These are phyloP conservation scores for Arbacia lixula DNA, from an alignment of 53 echinoderm and acorn worm genomes.

Conservation along the genomic window DNA sequence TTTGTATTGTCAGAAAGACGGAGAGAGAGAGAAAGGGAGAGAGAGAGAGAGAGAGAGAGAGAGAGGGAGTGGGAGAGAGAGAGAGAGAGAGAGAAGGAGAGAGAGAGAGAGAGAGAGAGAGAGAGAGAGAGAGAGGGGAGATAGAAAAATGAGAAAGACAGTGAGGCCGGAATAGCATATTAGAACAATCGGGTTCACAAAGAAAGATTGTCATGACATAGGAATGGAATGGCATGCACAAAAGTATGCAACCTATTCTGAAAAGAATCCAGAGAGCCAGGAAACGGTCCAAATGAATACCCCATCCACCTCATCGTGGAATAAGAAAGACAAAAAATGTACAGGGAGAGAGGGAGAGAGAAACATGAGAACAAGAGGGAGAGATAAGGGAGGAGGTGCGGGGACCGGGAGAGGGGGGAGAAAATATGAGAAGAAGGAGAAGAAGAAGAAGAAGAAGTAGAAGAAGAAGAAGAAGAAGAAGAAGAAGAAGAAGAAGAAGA, in stretches of 20 bases:
- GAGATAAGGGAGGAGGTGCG: not conserved
- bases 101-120: not conserved
- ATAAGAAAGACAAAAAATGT: not conserved
- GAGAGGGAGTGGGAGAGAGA: not conserved
- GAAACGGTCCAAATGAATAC: not conserved
- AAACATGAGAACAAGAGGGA: not conserved
- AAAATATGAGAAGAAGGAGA: not conserved
- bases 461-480: not conserved
- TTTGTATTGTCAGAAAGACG: not conserved
- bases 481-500: not conserved
- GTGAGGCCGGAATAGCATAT: not conserved
- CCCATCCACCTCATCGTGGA: not conserved
- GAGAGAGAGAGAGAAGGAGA: not conserved
- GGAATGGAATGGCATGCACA: not conserved
- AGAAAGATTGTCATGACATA: not conserved
- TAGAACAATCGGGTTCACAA: not conserved
- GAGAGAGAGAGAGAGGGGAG: not conserved
- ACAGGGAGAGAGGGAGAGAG: not conserved
- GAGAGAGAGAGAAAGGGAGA: not conserved
- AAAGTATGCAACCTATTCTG: not conserved
- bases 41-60: not conserved
- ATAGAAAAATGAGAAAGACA: not conserved
- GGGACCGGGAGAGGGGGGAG: not conserved
- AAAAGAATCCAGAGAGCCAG: not conserved
- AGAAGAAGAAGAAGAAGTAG: not conserved